Evolutionary conservation across 2,113 vertebrate species (phyloP), one percentile per base, ranked within the genome.

Genomic region (Platichthys stellatus): DNA sequence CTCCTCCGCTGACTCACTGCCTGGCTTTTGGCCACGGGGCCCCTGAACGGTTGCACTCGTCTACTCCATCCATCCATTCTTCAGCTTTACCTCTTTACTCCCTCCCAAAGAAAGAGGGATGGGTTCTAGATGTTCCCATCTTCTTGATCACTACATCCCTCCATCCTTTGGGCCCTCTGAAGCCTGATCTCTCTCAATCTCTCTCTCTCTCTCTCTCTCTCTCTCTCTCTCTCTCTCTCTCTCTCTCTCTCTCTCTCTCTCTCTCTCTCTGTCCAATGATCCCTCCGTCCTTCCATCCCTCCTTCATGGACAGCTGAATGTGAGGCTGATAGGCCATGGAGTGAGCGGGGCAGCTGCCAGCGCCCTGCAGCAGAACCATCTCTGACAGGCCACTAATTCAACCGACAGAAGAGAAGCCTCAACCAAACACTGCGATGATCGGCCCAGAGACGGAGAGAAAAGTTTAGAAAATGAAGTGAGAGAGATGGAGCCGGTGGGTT

Each of bases 351-450:
- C 72, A 88, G 81, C 89, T 92, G 92, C 93, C 91, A 89, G 88
- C 85, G 78, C 85, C 90, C 89, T 90, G 88, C 83, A 90, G 90
- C 78, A 87, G 88, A 93, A 92, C 89, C 85, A 81, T 77, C 87
- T 89, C 89, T 94, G 94, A 95, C 94, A 94, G 93, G 90, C 91
- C 89, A 90, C 94, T 95, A 95, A 95, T 95, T 94, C 88, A 93
- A 87, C 91, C 84, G n/a, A n/a, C 89, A 83, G 89, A 92, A 84
- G 74, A 89, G 86, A 89, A 92, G 90, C 81, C 83, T 86, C 88
- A 85, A 92, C 88, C 74, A 88, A 91, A 92, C 88, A 86, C 88
- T 83, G 60, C 74, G 86, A 91, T 88, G 81, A 78, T 76, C 81
- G 82, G 90, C 90, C 90, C 84, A 57, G 72, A 85, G 80, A 80